Evolutionary conservation across 2,888 invertebrate species (phyloP).

Genomic region (Cancer borealis): DNA sequence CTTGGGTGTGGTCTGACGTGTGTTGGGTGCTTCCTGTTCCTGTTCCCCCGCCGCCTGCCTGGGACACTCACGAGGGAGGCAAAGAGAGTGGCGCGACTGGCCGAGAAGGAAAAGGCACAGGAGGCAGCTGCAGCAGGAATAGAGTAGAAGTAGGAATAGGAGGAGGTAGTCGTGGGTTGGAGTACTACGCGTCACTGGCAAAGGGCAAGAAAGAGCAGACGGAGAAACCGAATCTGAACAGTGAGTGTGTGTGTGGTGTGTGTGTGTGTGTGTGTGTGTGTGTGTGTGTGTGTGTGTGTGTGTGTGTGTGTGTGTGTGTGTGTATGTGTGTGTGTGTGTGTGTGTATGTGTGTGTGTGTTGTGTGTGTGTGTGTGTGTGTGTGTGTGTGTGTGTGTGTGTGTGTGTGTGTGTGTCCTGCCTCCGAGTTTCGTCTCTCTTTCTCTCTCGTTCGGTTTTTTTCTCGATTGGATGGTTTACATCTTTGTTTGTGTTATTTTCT

Average conservation of each 20-base stretch:
- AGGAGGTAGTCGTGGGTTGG: neutral
- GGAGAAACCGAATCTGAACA: constrained; percentile 52
- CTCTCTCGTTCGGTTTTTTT: no score
- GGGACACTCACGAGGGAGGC: constrained; percentile 60
- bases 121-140: neutral
- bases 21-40: constrained; percentile 84
- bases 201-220: constrained; percentile 26
- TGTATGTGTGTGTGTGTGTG: no score
- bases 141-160: neutral
- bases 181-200: constrained; percentile 58
- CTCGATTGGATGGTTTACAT: no score
- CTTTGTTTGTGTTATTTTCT: no score
- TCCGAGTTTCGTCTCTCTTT: no score
- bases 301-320: neutral
- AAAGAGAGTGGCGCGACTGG: constrained; percentile 57
- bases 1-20: constrained; percentile 83
- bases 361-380: no score
- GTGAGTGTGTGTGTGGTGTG: constrained; percentile 46
- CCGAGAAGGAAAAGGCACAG: constrained; percentile 20
- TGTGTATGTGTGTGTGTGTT: no score
- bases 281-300: neutral
- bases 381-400: no score
- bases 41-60: constrained; percentile 87
- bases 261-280: neutral
- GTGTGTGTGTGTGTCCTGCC: no score